Percentiles rank a stretch among this genome's conserved stretches.
phyloP scores from a whole-genome alignment of 2,888 invertebrate genomes.

The Rhogogaster chlorosoma region DNA sequence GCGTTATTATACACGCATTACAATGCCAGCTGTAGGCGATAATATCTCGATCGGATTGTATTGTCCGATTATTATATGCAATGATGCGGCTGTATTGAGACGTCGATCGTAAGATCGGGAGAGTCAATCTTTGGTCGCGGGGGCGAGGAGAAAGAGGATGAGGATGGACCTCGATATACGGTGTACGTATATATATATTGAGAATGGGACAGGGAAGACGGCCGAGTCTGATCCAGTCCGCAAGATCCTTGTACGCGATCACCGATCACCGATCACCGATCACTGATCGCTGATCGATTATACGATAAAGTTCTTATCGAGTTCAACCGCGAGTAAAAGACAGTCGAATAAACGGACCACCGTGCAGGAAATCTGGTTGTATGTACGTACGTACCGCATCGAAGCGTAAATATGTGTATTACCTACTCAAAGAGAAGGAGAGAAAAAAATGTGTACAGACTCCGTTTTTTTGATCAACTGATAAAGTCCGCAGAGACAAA shows the following conservation, averaged over 20 bases:
- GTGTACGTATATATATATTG: not conserved
- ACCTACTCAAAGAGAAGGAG: not conserved
- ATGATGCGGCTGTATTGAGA: slow-evolving; percentile 75
- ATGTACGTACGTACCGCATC: not conserved
- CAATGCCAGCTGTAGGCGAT: slow-evolving; percentile 38
- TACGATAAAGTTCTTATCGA: slow-evolving; percentile 46
- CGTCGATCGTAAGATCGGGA: slow-evolving; percentile 52
- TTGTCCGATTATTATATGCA: slow-evolving; percentile 77
- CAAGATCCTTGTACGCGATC: slow-evolving; percentile 41
- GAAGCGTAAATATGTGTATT: not conserved
- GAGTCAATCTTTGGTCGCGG: slow-evolving; percentile 33
- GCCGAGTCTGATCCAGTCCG: not conserved
- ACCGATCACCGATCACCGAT: slow-evolving; percentile 34
- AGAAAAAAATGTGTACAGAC: not conserved
- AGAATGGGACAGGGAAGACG: slow-evolving; percentile 16
- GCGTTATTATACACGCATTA: slow-evolving; percentile 71
- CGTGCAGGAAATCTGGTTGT: slow-evolving; percentile 3
- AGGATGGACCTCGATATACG: not conserved
- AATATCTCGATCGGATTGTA: slow-evolving; percentile 60
- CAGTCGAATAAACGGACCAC: slow-evolving; percentile 43
- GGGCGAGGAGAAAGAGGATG: slow-evolving; percentile 18
- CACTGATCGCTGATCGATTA: slow-evolving; percentile 46
- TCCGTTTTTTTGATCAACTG: not conserved
- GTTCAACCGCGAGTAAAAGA: slow-evolving; percentile 34
- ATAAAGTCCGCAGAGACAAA: not conserved